Base-by-base conservation (phyloP, 2,888 invertebrate genomes). In the Pandemis cinnamomeana region DNA sequence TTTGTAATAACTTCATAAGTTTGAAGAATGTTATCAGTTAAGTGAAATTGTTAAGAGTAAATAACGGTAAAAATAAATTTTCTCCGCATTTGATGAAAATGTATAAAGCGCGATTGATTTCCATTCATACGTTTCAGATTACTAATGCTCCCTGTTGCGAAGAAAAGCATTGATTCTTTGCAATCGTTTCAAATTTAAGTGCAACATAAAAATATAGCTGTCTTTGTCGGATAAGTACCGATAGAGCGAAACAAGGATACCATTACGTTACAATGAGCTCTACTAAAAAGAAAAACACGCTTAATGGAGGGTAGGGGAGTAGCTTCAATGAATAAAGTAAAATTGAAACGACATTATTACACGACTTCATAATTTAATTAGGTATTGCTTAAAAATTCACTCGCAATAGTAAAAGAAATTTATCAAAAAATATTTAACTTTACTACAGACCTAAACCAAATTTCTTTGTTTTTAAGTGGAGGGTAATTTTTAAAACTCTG, bases 11-110 rank as follows among this genome's bases (percentile, higher is more conserved):
- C 27, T 27, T 58, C 11, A 27, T 58, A 27, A 55, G 55, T 55
- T 20, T 55, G 20, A 55, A 55, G 20, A 55, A 55, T 55, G 15
- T 55, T 55, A 20, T 55, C 20, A 55, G 55, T 55, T 55, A 20
- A 5, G 8, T 55, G 3, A 20, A 20, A 20, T 8, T 20, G n/a
- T 11, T 53, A 0, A 53, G 11, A 53, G 53, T 53, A 7, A 53
- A 48, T 44, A 44, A 44, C 44, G 44, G 7, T 44, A 7, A 44
- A 7, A 44, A 44, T 1, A 44, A 44, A 44, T n/a, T 2, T 51
- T 51, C n/a, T 51, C n/a, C 6, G 44, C 44, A 0, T 8, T 44
- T 8, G 7, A 44, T 44, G 8, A 51, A 51, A 7, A 11, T 11
- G 11, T 46, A 46, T 46, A 3, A 10, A 46, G 11, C 11, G 5